Percentiles rank a stretch among this genome's conserved stretches.
Conservation (phyloP, 2,888 invertebrate genomes). For the Eupeodes latifasciatus region DNA sequence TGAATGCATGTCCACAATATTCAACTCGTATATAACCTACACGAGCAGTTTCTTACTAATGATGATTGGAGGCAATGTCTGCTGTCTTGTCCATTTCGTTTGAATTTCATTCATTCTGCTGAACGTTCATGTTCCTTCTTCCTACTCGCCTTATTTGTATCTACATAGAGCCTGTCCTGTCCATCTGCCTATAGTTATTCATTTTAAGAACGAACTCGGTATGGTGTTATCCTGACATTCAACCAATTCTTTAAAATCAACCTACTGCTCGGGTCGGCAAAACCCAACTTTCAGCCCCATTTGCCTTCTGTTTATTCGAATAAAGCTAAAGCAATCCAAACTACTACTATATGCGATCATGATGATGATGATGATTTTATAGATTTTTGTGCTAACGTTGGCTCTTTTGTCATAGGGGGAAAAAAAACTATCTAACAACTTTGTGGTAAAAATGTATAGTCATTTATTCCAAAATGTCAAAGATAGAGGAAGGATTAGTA, state of each 20-base stretch:
- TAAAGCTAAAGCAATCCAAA: conserved; percentile 29
- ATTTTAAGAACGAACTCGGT: conserved; percentile 11
- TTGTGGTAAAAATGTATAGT: not conserved
- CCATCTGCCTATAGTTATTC: conserved; percentile 44
- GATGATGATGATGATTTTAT: conserved; percentile 64
- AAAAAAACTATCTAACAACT: not conserved
- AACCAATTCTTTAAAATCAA: not conserved
- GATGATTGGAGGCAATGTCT: conserved; percentile 76
- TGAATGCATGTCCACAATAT: not conserved
- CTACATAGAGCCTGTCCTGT: conserved; percentile 51
- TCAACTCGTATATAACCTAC: not conserved
- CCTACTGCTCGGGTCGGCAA: not conserved
- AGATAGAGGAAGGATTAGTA: not conserved
- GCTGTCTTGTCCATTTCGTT: conserved; percentile 73
- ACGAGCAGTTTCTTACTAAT: conserved; percentile 40
- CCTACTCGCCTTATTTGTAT: conserved; percentile 73
- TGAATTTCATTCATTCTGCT: conserved; percentile 41
- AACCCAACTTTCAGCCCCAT: not conserved
- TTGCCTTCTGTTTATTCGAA: conserved; percentile 35
- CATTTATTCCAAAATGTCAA: not conserved
- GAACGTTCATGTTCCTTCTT: conserved; percentile 48
- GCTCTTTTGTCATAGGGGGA: conserved; percentile 32
- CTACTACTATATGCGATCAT: not conserved
- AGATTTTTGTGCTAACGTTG: conserved; percentile 58
- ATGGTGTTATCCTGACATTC: conserved; percentile 52